These are phyloP conservation scores for Diplolepis rosae DNA, from an alignment of 2,888 invertebrate genomes.

Conservation along the genomic window DNA sequence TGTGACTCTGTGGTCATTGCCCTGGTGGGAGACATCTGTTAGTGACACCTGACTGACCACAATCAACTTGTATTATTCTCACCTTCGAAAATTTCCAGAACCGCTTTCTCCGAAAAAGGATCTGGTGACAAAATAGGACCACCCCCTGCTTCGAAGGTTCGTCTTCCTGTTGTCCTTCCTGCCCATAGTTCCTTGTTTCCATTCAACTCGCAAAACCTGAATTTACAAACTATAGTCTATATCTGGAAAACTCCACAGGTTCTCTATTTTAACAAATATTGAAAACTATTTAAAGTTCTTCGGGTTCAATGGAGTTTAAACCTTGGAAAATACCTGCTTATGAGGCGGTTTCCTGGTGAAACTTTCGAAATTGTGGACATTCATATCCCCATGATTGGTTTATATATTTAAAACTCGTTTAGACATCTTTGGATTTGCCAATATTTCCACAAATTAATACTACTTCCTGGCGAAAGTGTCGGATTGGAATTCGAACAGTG, in stretches of 20 bases:
- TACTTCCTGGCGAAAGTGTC: too few relatives aligned
- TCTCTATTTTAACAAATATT: constrained; percentile 1
- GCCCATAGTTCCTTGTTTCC: background rate
- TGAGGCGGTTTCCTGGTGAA: background rate
- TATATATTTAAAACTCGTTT: too few relatives aligned
- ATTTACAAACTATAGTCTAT: background rate
- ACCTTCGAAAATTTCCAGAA: constrained; percentile 5
- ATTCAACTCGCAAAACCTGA: background rate
- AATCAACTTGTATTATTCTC: constrained; percentile 1
- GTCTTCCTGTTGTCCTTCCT: constrained; percentile 17
- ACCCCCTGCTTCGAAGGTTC: background rate
- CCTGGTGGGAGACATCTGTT: background rate
- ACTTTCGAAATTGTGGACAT: too few relatives aligned
- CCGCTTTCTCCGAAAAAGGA: constrained; percentile 9
- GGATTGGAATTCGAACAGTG: too few relatives aligned
- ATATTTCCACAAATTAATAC: too few relatives aligned
- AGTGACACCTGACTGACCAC: constrained; percentile 2
- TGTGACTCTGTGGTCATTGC: background rate
- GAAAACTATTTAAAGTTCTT: background rate
- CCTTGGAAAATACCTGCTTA: background rate
- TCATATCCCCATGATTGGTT: too few relatives aligned
- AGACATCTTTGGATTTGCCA: too few relatives aligned
- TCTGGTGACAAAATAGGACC: constrained; percentile 4
- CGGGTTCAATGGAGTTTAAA: background rate
- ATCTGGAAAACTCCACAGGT: constrained; percentile 1